Conservation (phyloP, 2,113 vertebrate species). For the Marmota flaviventris region DNA sequence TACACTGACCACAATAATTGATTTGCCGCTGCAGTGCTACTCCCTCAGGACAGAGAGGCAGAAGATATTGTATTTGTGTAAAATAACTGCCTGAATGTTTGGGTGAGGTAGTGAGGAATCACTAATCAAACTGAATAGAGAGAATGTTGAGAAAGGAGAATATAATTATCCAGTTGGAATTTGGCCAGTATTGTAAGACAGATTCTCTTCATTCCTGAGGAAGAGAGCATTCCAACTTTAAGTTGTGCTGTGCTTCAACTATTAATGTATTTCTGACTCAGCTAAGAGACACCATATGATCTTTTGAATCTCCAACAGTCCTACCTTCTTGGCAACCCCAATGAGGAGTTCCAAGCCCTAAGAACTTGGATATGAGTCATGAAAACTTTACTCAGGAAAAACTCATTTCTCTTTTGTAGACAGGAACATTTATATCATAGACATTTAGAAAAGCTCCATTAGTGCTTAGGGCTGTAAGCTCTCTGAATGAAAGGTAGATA, state of each 20-base stretch:
- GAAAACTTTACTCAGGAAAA: constrained; percentile 49
- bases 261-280: constrained; percentile 51
- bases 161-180: constrained; percentile 62
- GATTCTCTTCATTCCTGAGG: constrained; percentile 28
- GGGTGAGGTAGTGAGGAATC: constrained; percentile 66
- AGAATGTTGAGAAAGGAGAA: neutral
- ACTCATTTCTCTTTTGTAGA: constrained; percentile 21
- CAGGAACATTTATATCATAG: constrained; percentile 34
- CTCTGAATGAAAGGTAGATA: neutral
- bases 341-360: neutral
- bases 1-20: constrained; percentile 40
- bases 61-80: constrained; percentile 33
- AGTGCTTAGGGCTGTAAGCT: neutral
- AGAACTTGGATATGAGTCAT: neutral
- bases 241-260: neutral
- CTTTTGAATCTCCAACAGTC: neutral
- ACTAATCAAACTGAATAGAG: constrained; percentile 59
- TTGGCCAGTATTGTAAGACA: constrained; percentile 32
- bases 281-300: neutral
- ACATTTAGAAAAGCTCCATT: constrained; percentile 44
- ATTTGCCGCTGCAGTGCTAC: neutral
- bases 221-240: constrained; percentile 31
- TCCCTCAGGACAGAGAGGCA: constrained; percentile 51
- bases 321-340: constrained; percentile 39
- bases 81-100: constrained; percentile 49